Base-by-base conservation (phyloP, 1,140 invertebrate species). In the Papilio helenus region DNA sequence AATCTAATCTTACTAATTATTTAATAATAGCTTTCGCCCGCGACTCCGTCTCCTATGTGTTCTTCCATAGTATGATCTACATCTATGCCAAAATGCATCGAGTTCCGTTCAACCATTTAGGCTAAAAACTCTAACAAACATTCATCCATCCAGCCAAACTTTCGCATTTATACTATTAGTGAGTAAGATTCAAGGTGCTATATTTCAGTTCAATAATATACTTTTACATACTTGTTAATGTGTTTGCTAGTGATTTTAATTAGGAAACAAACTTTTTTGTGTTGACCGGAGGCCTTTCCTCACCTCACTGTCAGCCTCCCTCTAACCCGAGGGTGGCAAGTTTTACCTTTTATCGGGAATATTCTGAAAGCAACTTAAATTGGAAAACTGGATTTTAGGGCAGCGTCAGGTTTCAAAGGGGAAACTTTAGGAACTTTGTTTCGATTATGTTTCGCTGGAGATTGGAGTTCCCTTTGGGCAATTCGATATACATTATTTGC, bases 311-410 rank as follows among this genome's bases (percentile, higher is more conserved):
- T 71, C 23, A 49, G 18, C 58, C 76, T 16, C 49, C 26, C 44
- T 71, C 29, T 42, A 81, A 82, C 79, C 79, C 79, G 72, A 80
- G 58, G 81, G 80, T 71, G 81, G 71, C 81, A 83, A 87, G 81
- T 85, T 87, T 82, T 78, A 83, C 84, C 83, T 83, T 84, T 83
- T 81, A 81, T 76, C 76, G 80, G 78, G 81, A 87, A 84, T 87
- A 89, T 86, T 87, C 81, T 79, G 82, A 83, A 82, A 80, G 74
- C 79, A 89, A 87, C 82, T 86, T 89, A 86, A 88, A 89, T 89
- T 87, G 83, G 85, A 87, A 84, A 86, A 82, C 79, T 71, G 74
- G 79, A 68, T 86, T 86, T 84, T 46, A 72, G 80, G 76, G 76
- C 20, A 65, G 83, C 71, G 80, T 74, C 68, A 83, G 72, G 79